A percentile compares a stretch with the other conserved stretches of the same genome.
These are phyloP conservation scores for sheep (Ovis aries) DNA, from an alignment of 2,113 vertebrate species.

Conservation along the genomic window ARS-UI_Ramb_v3.0 NC_056059.1:29507501-29508000, in stretches of 20 bases:
- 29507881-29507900: neutral
- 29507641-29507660: neutral
- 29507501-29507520: neutral
- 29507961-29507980: neutral
- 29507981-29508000: neutral
- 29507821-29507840: neutral
- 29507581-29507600: neutral
- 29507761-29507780: constrained; percentile 20
- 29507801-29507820: neutral
- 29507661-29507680: neutral
- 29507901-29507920: neutral
- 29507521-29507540: neutral
- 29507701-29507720: constrained; percentile 14
- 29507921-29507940: neutral
- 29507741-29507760: neutral
- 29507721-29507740: constrained; percentile 34
- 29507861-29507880: neutral
- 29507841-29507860: neutral
- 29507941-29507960: neutral
- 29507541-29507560: neutral
- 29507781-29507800: constrained; percentile 4
- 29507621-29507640: neutral
- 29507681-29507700: neutral
- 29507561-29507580: neutral
- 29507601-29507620: neutral